Conservation (phyloP, 2,888 invertebrate genomes). For the Microctonus aethiopoides region DNA sequence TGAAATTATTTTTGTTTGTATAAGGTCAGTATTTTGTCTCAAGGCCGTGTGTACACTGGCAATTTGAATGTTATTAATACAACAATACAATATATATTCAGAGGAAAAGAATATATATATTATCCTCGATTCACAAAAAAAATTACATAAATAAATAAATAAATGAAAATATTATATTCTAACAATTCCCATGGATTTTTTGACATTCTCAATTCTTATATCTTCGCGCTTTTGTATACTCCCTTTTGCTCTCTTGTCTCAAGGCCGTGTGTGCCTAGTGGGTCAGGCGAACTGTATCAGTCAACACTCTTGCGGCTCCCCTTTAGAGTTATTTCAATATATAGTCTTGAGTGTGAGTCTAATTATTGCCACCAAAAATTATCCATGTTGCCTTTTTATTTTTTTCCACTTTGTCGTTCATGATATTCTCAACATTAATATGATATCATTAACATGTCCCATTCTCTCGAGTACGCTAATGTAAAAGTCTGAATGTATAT, state of each 20-base stretch:
- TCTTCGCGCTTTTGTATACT: neutral
- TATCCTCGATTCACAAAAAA: constrained; percentile 5
- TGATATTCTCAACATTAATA: neutral
- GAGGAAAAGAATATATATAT: neutral
- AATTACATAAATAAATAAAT: constrained; percentile 27
- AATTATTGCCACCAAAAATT: neutral
- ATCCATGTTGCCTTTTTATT: neutral
- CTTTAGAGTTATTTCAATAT: neutral
- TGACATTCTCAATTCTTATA: neutral
- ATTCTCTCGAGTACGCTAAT: neutral
- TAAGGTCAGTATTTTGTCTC: no score
- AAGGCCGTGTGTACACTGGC: no score
- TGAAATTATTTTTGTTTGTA: neutral
- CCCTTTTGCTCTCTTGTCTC: constrained; percentile 39
- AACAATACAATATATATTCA: no score
- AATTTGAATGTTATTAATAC: no score
- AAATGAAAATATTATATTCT: no score
- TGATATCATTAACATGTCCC: neutral
- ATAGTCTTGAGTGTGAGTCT: no score
- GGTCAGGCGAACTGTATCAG: constrained; percentile 51
- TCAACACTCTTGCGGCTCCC: constrained; percentile 23
- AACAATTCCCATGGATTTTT: neutral
- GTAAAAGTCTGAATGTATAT: neutral
- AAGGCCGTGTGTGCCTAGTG: constrained; percentile 54
- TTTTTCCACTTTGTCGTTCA: neutral